Percentiles rank a stretch among this genome's conserved stretches.
These are phyloP conservation scores for Theristicus caerulescens DNA, from an alignment of 2,113 vertebrate genomes.

Conservation along the genomic window DNA sequence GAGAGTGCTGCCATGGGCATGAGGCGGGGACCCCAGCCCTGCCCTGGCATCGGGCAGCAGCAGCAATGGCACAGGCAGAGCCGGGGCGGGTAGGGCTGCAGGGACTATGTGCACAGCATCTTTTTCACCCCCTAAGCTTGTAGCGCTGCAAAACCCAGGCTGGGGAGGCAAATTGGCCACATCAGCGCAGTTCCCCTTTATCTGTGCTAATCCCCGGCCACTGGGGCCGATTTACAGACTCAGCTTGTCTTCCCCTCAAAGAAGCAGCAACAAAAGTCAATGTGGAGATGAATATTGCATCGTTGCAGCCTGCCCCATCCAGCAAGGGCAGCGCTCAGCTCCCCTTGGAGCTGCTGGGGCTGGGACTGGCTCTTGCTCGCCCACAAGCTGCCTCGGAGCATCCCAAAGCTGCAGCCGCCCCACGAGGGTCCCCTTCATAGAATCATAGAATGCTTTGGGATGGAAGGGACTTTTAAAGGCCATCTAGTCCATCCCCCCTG, in stretches of 20 bases:
- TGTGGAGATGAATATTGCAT: neutral
- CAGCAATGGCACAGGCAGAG: neutral
- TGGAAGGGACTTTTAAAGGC: too few species aligned
- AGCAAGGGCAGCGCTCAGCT: neutral
- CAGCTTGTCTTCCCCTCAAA: conserved; percentile 20
- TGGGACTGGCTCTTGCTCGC: neutral
- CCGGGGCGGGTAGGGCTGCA: fast-evolving
- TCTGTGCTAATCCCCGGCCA: neutral
- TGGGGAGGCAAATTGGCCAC: neutral
- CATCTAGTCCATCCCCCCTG: too few species aligned
- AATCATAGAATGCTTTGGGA: too few species aligned
- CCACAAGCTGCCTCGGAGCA: neutral
- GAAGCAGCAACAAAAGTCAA: neutral
- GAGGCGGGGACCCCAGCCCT: too few species aligned
- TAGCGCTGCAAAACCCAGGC: neutral
- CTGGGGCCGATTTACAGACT: neutral
- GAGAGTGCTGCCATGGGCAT: fast-evolving
- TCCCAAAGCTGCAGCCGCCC: neutral
- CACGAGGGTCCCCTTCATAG: neutral
- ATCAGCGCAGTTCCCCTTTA: neutral
- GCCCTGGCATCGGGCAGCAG: neutral
- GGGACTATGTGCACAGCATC: neutral
- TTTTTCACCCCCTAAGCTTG: fast-evolving
- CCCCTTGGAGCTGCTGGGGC: neutral
- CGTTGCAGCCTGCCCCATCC: neutral